Base-by-base conservation (phyloP, 2,888 invertebrate genomes). In the Phania funesta region DNA sequence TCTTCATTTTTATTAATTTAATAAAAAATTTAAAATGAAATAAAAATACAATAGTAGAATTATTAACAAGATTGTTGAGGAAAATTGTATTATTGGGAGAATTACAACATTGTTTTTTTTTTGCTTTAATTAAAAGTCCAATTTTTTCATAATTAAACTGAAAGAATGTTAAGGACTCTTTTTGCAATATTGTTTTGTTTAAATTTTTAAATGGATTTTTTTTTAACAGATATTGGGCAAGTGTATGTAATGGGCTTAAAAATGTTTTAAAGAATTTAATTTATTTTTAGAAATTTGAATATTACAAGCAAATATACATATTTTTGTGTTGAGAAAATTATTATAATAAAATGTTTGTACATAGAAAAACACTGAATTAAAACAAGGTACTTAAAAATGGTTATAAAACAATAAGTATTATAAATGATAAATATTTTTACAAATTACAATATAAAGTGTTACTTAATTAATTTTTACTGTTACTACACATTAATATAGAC, bases 1-100 rank as follows among this genome's bases (percentile, higher is more conserved):
- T 44, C 50, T n/a, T 67, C 46, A 74, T 77, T 82, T 82, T 82
- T 78, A 82, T 82, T 82, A 82, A 78, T 78, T 82, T 78, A 82
- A 82, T 78, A 78, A 82, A 82, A 75, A 82, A 24, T 16, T 73
- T 62, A 35, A 26, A 68, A 68, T 52, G 5, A 24, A 50, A 58
- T 38, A 13, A 38, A 2, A 41, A 35, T 26, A 38, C 11, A 29
- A 9, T 9, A 7, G 8, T 16, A 26, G 44, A 20, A 32, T 41
- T 29, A 29, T 13, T 22, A 38, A 71, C 38, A 71, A 32, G 35
- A 64, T 16, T 50, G 58, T 22, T 11, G 2, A 58, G 35, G 35
- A 64, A 41, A 54, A 18, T 11, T 9, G 8, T 52, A 29, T 52
- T 18, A n/a, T 16, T 5, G 11, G 56, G 13, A 11, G 26, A 38